Conservation (phyloP, 2,888 invertebrate species). For the Xanthia togata region DNA sequence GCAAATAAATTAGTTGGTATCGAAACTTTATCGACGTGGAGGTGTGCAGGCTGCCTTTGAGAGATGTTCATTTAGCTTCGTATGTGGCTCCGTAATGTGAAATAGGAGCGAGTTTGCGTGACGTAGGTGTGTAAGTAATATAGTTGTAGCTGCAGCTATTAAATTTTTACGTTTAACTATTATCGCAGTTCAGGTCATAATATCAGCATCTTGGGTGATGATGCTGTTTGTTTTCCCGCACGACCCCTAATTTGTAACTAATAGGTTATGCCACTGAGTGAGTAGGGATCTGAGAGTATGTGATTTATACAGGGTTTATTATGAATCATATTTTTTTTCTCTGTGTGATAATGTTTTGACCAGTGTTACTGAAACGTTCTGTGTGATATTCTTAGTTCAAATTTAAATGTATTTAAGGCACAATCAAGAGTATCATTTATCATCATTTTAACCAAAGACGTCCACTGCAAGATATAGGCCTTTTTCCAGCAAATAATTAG, state of each 20-base stretch:
- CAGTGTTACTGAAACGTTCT: background rate
- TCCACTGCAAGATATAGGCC: background rate
- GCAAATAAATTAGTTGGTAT: constrained; percentile 49
- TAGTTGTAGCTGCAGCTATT: background rate
- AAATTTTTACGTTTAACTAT: background rate
- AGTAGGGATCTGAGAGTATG: background rate
- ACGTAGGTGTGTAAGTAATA: constrained; percentile 3
- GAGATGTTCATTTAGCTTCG: constrained; percentile 29
- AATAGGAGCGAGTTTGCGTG: background rate
- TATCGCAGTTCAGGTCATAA: background rate
- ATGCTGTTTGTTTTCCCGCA: background rate
- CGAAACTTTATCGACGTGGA: constrained; percentile 22
- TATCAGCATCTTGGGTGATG: background rate
- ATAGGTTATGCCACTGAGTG: constrained; percentile 5
- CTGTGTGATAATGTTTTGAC: background rate
- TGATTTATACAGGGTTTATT: background rate
- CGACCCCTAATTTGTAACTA: background rate
- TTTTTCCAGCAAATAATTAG: background rate
- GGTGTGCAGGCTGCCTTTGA: constrained; percentile 34
- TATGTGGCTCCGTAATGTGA: background rate
- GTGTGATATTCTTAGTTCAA: background rate
- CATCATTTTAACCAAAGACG: background rate
- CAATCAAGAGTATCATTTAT: background rate
- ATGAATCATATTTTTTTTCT: background rate
- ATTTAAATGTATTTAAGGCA: background rate